phyloP scores from a whole-genome alignment of 2,888 invertebrate species.

The Sinhomidia bicolor region DNA sequence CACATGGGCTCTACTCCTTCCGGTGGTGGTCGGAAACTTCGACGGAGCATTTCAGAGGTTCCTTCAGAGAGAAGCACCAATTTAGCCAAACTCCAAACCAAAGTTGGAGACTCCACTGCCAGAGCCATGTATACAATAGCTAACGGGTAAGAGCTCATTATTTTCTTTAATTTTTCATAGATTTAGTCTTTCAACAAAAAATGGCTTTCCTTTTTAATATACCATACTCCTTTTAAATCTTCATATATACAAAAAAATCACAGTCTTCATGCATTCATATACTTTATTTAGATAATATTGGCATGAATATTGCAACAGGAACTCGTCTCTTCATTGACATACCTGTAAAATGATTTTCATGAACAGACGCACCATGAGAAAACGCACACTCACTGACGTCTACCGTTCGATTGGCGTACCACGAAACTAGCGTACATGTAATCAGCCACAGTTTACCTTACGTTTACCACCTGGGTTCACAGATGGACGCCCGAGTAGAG shows the following conservation, averaged over 20 bases:
- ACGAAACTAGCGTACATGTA: background rate
- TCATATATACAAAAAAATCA: no score
- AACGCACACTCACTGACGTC: constrained; percentile 6
- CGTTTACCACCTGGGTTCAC: constrained; percentile 12
- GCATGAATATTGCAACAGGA: no score
- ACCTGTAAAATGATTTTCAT: no score
- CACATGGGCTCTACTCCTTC: background rate
- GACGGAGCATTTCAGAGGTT: constrained; percentile 79
- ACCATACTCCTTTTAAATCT: no score
- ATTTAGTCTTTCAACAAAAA: background rate
- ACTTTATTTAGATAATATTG: no score
- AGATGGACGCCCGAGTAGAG: constrained; percentile 22
- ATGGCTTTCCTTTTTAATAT: no score
- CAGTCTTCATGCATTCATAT: no score
- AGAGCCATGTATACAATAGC: constrained; percentile 77
- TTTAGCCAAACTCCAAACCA: constrained; percentile 76
- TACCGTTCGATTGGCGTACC: background rate
- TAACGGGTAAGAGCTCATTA: constrained; percentile 76
- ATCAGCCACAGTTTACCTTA: background rate
- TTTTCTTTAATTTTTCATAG: background rate
- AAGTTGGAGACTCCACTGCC: constrained; percentile 74
- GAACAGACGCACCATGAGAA: background rate
- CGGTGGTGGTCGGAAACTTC: constrained; percentile 73
- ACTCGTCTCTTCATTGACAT: no score
- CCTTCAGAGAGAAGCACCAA: constrained; percentile 75